These are phyloP conservation scores for Astyanax mexicanus DNA, from an alignment of 2,797 vertebrate genomes.

Conservation along the genomic window DNA sequence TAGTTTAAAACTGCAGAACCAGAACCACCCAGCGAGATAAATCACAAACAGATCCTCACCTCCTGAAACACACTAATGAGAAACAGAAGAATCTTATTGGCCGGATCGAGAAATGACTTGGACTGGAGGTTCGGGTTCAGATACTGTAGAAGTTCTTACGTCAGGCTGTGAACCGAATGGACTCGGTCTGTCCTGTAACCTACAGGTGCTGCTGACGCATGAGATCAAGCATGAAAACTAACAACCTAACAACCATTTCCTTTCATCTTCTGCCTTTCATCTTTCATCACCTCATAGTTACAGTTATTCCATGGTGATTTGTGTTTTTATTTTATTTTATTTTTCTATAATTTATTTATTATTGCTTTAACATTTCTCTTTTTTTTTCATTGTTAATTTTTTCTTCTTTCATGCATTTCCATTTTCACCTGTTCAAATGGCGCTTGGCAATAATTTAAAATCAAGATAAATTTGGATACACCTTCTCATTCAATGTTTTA, in stretches of 20 bases:
- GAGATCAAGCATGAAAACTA: constrained; percentile 18
- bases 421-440: no score
- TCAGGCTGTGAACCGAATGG: constrained; percentile 20
- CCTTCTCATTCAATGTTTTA: no score
- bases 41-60: constrained; percentile 20
- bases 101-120: background rate
- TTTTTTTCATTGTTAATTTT: no score
- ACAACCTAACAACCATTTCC: no score
- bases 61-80: constrained; percentile 5
- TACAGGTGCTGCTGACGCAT: background rate
- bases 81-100: background rate
- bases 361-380: no score
- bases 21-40: constrained; percentile 30
- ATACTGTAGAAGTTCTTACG: background rate
- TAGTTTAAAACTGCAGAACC: no score
- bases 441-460: no score
- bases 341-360: background rate
- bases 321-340: background rate
- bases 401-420: no score
- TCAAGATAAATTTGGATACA: no score
- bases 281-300: background rate
- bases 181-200: constrained; percentile 9
- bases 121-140: background rate
- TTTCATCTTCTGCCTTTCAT: background rate
- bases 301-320: no score